Evolutionary conservation across 2,888 invertebrate species (phyloP), one percentile per base, ranked within the genome.

Genomic region (Aspidapion aeneum): DNA sequence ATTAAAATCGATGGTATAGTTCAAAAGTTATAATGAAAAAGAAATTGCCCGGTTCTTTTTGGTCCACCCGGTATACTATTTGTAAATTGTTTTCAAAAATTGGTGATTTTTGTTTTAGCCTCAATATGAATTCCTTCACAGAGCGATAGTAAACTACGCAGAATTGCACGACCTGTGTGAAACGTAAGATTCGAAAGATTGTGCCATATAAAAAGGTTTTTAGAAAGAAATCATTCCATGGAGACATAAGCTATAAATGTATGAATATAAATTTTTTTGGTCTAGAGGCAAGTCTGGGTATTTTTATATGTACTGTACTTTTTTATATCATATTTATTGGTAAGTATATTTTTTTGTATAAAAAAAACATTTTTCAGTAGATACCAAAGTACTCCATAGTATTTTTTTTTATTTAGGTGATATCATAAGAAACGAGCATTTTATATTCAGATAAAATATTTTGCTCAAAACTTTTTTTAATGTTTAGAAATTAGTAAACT

Each of bases 61-160:
- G n/a, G n/a, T n/a, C n/a, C n/a, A n/a, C n/a, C n/a, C n/a, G n/a
- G n/a, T n/a, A n/a, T 48, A 48, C n/a, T 48, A 48, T 48, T 48
- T 48, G 7, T 52, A 9, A n/a, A 9, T 17, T 52, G 3, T 19
- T 52, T 52, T 52, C 17, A n/a, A 5, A n/a, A n/a, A n/a, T n/a
- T n/a, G n/a, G n/a, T n/a, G n/a, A n/a, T n/a, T n/a, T n/a, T n/a
- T n/a, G n/a, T 84, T 84, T 22, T 83, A 94, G 94, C 88, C 91
- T 80, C 94, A 94, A 83, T 95, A 94, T 82, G 94, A 94, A 85
- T 94, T 94, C 83, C 85, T 95, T 74, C 92, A 95, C 84, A 90
- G 94, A 83, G 94, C 93, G 79, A 91, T 94, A 80, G 86, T 93
- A 70, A 93, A 93, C 83, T 94, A 94, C 78, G 90, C 92, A 69